Evolutionary conservation across 2,113 vertebrate genomes (phyloP).

Genomic region (Myanophis thanlyinensis): DNA sequence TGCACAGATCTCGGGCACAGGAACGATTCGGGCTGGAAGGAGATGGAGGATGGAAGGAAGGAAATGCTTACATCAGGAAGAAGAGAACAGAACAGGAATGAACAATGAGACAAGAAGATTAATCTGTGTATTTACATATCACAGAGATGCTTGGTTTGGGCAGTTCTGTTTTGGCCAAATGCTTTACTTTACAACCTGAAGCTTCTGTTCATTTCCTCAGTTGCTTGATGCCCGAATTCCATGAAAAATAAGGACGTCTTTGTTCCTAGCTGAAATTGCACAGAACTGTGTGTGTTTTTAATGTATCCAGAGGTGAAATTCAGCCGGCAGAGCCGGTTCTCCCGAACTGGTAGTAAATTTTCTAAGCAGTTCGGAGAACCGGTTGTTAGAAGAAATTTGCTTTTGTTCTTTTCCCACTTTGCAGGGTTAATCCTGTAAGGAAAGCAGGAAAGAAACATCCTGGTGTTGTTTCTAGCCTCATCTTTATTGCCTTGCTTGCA

Average conservation of each 20-base stretch:
- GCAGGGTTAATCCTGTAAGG: no score
- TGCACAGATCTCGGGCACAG: slow-evolving; percentile 67
- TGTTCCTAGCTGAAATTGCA: background rate
- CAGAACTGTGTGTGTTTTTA: background rate
- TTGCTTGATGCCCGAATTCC: background rate
- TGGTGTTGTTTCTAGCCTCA: no score
- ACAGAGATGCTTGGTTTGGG: background rate
- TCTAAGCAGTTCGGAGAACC: no score
- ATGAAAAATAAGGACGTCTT: background rate
- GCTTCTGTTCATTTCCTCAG: background rate
- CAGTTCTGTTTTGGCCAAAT: background rate
- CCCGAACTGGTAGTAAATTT: no score
- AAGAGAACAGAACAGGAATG: background rate
- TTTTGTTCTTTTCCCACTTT: no score
- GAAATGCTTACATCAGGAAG: background rate
- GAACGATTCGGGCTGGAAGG: slow-evolving; percentile 21
- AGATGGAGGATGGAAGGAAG: slow-evolving; percentile 3
- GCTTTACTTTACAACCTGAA: background rate
- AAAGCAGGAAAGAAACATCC: no score
- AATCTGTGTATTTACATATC: no score
- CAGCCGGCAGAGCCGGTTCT: no score
- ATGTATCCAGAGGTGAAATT: no score
- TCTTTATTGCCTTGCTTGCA: no score
- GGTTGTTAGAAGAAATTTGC: no score
- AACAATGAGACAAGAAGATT: background rate